Conservation (phyloP, 2,888 invertebrate species). For the Nephrotoma flavescens region DNA sequence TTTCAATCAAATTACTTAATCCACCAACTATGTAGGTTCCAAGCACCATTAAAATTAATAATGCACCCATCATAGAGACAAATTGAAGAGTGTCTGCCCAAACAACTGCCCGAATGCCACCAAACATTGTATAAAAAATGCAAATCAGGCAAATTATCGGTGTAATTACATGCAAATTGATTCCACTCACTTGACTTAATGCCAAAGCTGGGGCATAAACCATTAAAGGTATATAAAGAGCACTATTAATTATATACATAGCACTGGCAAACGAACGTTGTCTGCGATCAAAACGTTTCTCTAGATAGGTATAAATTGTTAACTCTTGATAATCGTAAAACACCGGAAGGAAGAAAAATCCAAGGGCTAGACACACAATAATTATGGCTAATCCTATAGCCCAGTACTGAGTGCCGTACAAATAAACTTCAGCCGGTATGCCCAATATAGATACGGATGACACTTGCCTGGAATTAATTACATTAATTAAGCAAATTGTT, state of each 20-base stretch:
- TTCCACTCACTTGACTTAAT: neutral
- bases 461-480: neutral
- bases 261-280: conserved; percentile 21
- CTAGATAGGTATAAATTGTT: conserved; percentile 26
- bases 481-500: neutral
- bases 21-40: conserved; percentile 30
- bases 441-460: neutral
- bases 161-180: neutral
- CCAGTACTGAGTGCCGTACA: neutral
- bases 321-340: conserved; percentile 35
- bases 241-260: conserved; percentile 19
- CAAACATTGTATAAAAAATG: neutral
- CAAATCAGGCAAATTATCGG: neutral
- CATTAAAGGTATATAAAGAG: conserved; percentile 25
- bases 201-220: conserved; percentile 31
- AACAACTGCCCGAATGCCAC: conserved; percentile 31
- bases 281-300: conserved; percentile 22
- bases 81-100: conserved; percentile 47
- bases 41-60: conserved; percentile 37
- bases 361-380: conserved; percentile 13
- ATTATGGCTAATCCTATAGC: neutral
- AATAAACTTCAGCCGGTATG: neutral
- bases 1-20: conserved; percentile 39
- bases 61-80: conserved; percentile 37
- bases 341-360: conserved; percentile 34